Evolutionary conservation across 1,140 invertebrate species (phyloP).

Genomic region (Prorops nasuta): DNA sequence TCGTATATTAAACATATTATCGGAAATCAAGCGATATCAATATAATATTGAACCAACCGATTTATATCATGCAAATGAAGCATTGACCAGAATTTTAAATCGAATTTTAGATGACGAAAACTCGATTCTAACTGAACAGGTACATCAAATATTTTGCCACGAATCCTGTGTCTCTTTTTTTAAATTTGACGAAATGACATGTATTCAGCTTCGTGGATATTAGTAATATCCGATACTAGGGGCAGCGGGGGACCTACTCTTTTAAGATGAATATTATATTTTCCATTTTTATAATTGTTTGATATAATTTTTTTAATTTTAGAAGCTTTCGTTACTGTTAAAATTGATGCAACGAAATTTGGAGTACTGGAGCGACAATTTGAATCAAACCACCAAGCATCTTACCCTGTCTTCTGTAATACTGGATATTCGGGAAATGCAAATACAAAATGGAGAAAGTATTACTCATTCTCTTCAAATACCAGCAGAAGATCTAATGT

Average conservation of each 20-base stretch:
- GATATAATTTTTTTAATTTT: constrained; percentile 13
- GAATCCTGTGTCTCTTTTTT: background rate
- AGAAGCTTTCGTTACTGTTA: constrained; percentile 45
- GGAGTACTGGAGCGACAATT: constrained; percentile 33
- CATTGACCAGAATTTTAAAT: constrained; percentile 56
- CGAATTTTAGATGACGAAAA: constrained; percentile 50
- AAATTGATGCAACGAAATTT: constrained; percentile 40
- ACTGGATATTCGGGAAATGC: constrained; percentile 38
- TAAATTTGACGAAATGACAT: background rate
- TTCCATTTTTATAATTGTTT: background rate
- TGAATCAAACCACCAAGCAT: constrained; percentile 25
- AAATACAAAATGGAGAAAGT: constrained; percentile 27
- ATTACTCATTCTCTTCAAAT: constrained; percentile 39
- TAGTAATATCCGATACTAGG: too few species aligned
- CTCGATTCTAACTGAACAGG: constrained; percentile 57
- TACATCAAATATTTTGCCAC: constrained; percentile 25
- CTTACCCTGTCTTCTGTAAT: constrained; percentile 34
- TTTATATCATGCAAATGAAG: constrained; percentile 45
- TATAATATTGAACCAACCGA: constrained; percentile 41
- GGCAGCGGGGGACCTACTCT: too few species aligned
- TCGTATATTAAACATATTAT: constrained; percentile 53
- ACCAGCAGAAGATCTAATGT: constrained; percentile 42
- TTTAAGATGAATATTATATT: too few species aligned
- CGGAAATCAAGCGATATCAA: constrained; percentile 57
- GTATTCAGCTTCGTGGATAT: background rate